Conservation (phyloP, 2,797 vertebrate genomes). For the Crocodylus rhombifer region DNA sequence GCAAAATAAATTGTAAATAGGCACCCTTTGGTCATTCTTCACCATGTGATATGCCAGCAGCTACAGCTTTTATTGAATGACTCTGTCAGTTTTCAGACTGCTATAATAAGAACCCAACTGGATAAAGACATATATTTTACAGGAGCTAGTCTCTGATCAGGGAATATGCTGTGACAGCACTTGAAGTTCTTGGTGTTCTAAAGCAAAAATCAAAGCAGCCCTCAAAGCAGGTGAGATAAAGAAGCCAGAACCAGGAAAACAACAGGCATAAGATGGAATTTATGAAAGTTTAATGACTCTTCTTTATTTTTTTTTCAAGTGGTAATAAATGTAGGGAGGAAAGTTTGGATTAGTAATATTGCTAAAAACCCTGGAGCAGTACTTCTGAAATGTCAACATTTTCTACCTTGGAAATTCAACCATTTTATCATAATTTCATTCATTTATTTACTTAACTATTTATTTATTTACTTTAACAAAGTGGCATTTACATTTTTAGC, state of each 20-base stretch:
- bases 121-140: constrained; percentile 48
- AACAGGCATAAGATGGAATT: constrained; percentile 34
- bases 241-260: constrained; percentile 39
- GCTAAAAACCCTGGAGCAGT: background rate
- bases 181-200: constrained; percentile 38
- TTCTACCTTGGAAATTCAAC: background rate
- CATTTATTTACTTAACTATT: too few species aligned
- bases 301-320: constrained; percentile 40
- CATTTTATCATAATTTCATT: too few species aligned
- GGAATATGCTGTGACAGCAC: constrained; percentile 45
- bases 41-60: constrained; percentile 35
- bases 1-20: constrained; percentile 1
- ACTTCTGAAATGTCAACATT: constrained; percentile 4
- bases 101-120: constrained; percentile 41
- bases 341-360: background rate
- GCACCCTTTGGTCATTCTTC: constrained; percentile 17
- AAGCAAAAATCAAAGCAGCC: constrained; percentile 53
- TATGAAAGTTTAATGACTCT: constrained; percentile 43
- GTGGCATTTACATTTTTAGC: background rate
- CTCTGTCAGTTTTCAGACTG: constrained; percentile 40
- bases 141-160: constrained; percentile 49
- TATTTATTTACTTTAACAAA: background rate
- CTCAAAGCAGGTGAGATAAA: constrained; percentile 48
- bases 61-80: constrained; percentile 29
- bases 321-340: background rate